Evolutionary conservation across 2,888 invertebrate species (phyloP).

Genomic region (Aporophyla lueneburgensis): DNA sequence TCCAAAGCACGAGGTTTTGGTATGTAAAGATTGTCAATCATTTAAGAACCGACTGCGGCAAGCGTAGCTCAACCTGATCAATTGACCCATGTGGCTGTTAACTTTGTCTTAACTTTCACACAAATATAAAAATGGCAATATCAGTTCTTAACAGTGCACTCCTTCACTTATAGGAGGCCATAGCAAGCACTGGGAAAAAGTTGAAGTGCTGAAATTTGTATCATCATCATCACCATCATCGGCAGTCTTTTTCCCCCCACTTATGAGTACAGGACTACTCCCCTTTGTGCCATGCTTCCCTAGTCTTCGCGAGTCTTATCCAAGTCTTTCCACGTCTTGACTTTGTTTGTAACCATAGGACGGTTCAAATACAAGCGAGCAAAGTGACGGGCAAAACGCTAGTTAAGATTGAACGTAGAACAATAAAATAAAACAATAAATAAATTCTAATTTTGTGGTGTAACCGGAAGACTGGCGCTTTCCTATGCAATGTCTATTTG

Average conservation of each 20-base stretch:
- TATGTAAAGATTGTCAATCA: too few relatives aligned
- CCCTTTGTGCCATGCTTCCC: neutral
- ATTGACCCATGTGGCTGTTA: too few relatives aligned
- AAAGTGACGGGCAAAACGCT: neutral
- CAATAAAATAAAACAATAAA: slow-evolving; percentile 42
- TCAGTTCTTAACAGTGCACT: neutral
- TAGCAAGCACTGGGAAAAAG: neutral
- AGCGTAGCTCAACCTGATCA: too few relatives aligned
- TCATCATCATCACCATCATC: neutral
- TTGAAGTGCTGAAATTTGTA: neutral
- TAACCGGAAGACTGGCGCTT: slow-evolving; percentile 36
- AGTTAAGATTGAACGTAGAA: slow-evolving; percentile 13
- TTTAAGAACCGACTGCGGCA: too few relatives aligned
- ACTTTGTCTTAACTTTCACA: neutral
- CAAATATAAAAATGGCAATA: neutral
- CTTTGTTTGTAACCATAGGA: neutral
- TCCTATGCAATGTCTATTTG: slow-evolving; percentile 35
- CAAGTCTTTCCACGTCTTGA: too few relatives aligned
- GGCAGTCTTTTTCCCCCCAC: neutral
- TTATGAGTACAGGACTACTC: neutral
- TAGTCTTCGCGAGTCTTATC: neutral
- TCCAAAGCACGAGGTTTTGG: too few relatives aligned
- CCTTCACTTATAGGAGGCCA: neutral
- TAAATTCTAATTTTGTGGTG: slow-evolving; percentile 21
- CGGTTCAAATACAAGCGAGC: neutral